Percentiles rank a stretch among this genome's conserved stretches.
phyloP scores from a whole-genome alignment of 2,888 invertebrate species.

The Drosophila paranaensis region DNA sequence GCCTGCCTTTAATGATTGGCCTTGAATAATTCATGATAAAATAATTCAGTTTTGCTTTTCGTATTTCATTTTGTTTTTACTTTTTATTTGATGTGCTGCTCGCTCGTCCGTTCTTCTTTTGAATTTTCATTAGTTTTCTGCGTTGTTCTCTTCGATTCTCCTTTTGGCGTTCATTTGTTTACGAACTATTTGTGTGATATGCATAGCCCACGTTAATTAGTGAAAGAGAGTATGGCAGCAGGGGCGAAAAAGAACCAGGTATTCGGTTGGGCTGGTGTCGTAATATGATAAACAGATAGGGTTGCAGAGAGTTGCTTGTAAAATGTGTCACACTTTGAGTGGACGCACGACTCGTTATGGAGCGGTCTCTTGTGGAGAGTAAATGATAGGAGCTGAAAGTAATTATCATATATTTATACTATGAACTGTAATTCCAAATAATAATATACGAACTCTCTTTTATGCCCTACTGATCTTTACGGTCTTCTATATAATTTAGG shows the following conservation, averaged over 20 bases:
- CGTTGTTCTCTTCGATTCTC: conserved; percentile 49
- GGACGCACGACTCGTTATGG: background rate
- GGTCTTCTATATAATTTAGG: too few species aligned
- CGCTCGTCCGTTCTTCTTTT: conserved; percentile 19
- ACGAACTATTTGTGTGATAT: conserved; percentile 58
- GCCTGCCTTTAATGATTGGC: conserved; percentile 55
- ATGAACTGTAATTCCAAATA: background rate
- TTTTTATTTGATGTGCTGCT: conserved; percentile 6
- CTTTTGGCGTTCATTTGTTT: conserved; percentile 70
- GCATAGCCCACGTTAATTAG: conserved; percentile 23
- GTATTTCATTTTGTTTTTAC: conserved; percentile 12
- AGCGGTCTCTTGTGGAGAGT: background rate
- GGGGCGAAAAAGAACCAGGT: background rate
- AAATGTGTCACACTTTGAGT: conserved; percentile 3
- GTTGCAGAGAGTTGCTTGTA: background rate
- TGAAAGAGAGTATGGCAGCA: conserved; percentile 1
- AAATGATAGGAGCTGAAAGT: background rate
- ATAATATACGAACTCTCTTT: background rate
- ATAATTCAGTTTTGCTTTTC: conserved; percentile 29
- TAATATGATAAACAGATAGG: conserved; percentile 29
- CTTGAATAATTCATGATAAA: conserved; percentile 80
- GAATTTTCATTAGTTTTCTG: conserved; percentile 57
- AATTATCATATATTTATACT: background rate
- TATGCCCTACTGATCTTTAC: background rate
- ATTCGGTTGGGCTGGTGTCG: background rate